A percentile compares a stretch with the other conserved stretches of the same genome.
phyloP scores from a whole-genome alignment of 2,113 vertebrate species.

The Hoplias malabaricus region DNA sequence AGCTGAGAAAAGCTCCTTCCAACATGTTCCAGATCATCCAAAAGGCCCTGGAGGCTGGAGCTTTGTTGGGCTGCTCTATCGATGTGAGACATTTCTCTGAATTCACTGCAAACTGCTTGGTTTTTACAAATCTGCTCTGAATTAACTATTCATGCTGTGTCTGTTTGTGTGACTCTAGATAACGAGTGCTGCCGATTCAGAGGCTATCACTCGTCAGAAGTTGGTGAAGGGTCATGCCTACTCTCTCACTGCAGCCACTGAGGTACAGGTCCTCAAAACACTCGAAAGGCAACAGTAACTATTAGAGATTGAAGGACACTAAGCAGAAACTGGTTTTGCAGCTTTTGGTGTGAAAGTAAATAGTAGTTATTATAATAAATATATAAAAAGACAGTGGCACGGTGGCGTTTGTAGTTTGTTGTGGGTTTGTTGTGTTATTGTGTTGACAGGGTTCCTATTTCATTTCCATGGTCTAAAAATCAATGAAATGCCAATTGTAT shows the following conservation, averaged over 20 bases:
- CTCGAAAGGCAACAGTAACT: not conserved
- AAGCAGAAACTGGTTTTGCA: not conserved
- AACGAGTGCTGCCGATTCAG: conserved; percentile 85
- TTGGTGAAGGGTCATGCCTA: conserved; percentile 95
- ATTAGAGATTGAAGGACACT: not conserved
- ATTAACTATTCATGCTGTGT: not conserved
- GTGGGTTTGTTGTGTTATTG: not conserved
- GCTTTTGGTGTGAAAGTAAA: too few relatives aligned
- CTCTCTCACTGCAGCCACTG: conserved; percentile 86
- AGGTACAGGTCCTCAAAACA: conserved; percentile 69
- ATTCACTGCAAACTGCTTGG: not conserved
- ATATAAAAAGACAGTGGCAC: not conserved
- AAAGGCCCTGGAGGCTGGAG: conserved; percentile 86
- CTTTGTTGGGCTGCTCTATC: conserved; percentile 92
- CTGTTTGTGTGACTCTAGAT: conserved; percentile 73
- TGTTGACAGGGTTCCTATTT: too few relatives aligned
- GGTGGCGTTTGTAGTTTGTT: not conserved
- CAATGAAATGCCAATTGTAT: too few relatives aligned
- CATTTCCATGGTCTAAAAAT: too few relatives aligned
- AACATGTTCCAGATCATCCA: conserved; percentile 88
- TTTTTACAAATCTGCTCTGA: not conserved
- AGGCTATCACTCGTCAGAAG: conserved; percentile 90
- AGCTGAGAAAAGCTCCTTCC: conserved; percentile 77
- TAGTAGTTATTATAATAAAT: not conserved
- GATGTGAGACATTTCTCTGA: conserved; percentile 75